Base-by-base conservation (phyloP, 2,113 vertebrate species). In the Uria lomvia region DNA sequence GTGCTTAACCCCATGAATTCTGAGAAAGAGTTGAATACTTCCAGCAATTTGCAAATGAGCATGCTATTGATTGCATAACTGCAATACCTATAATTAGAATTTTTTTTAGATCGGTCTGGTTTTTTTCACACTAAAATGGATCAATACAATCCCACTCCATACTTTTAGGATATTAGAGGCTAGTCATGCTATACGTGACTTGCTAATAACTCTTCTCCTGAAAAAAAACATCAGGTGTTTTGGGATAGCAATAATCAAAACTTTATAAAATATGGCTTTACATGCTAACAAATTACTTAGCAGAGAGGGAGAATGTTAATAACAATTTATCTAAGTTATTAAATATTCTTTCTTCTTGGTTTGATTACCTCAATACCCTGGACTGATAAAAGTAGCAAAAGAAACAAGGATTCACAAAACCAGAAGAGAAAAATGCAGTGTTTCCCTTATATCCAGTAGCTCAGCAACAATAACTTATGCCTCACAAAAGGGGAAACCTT, bases 181-280 rank as follows among this genome's bases (percentile, higher is more conserved):
- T 38, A 42, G 8, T 70, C 23, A 49, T 40, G 22, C 1, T 12
- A 11, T 45, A 12, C 5, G 76, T 77, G 59, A 23, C 30, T 72
- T 72, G 8, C 2, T 74, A 50, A 32, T 55, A 12, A 53, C 6
- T 53, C 58, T 81, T 63, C 22, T 66, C 29, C 22, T 63, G 24
- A 75, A 83, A 63, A 56, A 0, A 0, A 1, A 0, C 5, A 26
- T 55, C 47, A 34, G 1, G 7, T 66, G 67, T 72, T 79, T 55
- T 36, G 43, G 5, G 27, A 55, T 34, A 40, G 3, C 5, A 32
- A 40, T 82, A 78, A 2, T 24, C 2, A 76, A 66, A 43, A 43
- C 9, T 21, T 63, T 59, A 47, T 13, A 43, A 75, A 36, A 22
- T 59, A 7, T n/a, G 13, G 1, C 8, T 45, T 76, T 8, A 4